These are phyloP conservation scores for Pteruthius melanotis DNA, from an alignment of 2,113 vertebrate species.

Conservation along the genomic window DNA sequence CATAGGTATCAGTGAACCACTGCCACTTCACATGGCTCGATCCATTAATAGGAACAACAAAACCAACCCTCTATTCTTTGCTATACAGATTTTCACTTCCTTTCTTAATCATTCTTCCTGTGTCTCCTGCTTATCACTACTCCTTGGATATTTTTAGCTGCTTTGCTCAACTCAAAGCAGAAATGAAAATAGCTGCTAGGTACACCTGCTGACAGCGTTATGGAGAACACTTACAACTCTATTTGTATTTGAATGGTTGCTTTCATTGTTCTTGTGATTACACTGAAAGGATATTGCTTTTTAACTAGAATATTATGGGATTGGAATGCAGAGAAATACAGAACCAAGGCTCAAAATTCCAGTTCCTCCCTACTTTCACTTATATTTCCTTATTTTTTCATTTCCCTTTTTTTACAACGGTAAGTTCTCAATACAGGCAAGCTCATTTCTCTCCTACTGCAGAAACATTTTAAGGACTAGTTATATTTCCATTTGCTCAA, in stretches of 20 bases:
- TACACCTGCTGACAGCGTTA: background rate
- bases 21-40: background rate
- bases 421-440: background rate
- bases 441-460: background rate
- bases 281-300: background rate
- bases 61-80: background rate
- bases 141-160: background rate
- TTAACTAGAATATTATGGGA: background rate
- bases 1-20: background rate
- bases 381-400: background rate
- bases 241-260: background rate
- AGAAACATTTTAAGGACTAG: background rate
- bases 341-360: background rate
- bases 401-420: background rate
- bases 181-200: background rate
- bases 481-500: constrained; percentile 15
- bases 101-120: background rate
- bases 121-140: background rate
- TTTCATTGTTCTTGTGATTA: background rate
- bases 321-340: background rate
- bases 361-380: background rate
- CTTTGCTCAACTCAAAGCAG: background rate
- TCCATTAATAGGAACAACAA: background rate
- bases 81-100: background rate
- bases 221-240: background rate